A percentile compares a stretch with the other conserved stretches of the same genome.
Evolutionary conservation across 2,113 vertebrate genomes (phyloP).

Genomic region (Bos javanicus): DNA sequence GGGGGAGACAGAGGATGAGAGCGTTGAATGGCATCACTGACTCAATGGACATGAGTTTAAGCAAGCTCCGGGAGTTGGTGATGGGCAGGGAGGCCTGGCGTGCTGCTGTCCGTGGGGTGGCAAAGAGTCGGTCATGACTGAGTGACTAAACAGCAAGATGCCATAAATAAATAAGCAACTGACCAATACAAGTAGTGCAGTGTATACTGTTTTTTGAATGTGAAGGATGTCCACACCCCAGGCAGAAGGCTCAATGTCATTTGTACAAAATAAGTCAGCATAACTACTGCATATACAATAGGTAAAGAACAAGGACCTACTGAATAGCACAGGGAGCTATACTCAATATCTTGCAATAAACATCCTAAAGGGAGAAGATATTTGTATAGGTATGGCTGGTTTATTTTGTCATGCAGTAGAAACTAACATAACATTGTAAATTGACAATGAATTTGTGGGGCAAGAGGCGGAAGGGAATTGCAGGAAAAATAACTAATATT

Average conservation of each 20-base stretch:
- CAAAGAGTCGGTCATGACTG: not conserved
- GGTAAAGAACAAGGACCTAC: not conserved
- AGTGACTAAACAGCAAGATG: not conserved
- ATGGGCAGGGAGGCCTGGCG: not conserved
- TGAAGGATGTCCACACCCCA: not conserved
- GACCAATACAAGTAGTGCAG: not conserved
- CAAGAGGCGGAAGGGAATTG: not conserved
- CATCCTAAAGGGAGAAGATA: not conserved
- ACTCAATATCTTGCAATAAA: not conserved
- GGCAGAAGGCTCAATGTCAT: rapidly evolving
- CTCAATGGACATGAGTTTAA: not conserved
- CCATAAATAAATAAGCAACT: not conserved
- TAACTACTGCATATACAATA: not conserved
- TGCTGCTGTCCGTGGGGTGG: not conserved
- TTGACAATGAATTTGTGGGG: not conserved
- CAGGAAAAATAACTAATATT: not conserved
- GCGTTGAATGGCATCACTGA: not conserved
- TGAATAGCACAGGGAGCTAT: not conserved
- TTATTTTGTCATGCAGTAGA: not conserved
- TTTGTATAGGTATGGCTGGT: not conserved
- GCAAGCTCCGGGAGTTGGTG: not conserved
- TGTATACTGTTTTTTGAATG: not conserved
- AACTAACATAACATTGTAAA: not conserved
- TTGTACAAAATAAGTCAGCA: not conserved
- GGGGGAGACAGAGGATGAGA: not conserved